A percentile compares a stretch with the other conserved stretches of the same genome.
phyloP scores from a whole-genome alignment of 2,113 vertebrate species.

The Oxyura jamaicensis region DNA sequence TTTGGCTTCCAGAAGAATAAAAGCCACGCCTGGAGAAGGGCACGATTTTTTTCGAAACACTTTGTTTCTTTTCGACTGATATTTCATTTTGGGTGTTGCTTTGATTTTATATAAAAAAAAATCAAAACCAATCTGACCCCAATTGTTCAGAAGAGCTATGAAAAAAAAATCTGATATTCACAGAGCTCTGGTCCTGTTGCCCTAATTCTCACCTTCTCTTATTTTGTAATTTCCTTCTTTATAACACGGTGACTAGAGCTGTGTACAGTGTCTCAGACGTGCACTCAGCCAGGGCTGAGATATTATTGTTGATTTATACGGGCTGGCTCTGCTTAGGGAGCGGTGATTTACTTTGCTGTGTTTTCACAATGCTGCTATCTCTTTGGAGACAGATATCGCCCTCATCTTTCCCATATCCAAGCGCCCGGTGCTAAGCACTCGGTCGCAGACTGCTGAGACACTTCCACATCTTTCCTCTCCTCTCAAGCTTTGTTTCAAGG shows the following conservation, averaged over 20 bases:
- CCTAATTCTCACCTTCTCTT: conserved; percentile 69
- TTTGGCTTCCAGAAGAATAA: neutral
- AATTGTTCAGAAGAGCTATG: conserved; percentile 36
- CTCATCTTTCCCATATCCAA: conserved; percentile 20
- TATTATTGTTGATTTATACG: conserved; percentile 64
- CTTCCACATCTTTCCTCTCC: conserved; percentile 18
- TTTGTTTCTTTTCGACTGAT: neutral
- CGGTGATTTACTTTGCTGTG: conserved; percentile 41
- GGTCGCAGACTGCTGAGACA: neutral
- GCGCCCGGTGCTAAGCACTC: conserved; percentile 11
- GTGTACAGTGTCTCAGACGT: conserved; percentile 49
- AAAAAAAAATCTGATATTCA: conserved; percentile 5
- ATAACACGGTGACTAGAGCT: conserved; percentile 18
- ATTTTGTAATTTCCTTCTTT: conserved; percentile 65
- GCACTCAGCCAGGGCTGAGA: conserved; percentile 22
- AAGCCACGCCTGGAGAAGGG: neutral
- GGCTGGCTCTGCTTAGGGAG: conserved; percentile 44
- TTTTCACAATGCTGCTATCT: conserved; percentile 54
- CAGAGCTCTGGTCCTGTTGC: conserved; percentile 48
- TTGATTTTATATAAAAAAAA: conserved; percentile 29
- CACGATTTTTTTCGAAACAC: neutral
- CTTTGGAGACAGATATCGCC: conserved; percentile 44
- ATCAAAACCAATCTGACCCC: conserved; percentile 65
- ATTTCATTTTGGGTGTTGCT: conserved; percentile 51
- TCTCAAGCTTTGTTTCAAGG: conserved; percentile 27